phyloP scores from a whole-genome alignment of 2,797 vertebrate species.

The Florisuga fusca region DNA sequence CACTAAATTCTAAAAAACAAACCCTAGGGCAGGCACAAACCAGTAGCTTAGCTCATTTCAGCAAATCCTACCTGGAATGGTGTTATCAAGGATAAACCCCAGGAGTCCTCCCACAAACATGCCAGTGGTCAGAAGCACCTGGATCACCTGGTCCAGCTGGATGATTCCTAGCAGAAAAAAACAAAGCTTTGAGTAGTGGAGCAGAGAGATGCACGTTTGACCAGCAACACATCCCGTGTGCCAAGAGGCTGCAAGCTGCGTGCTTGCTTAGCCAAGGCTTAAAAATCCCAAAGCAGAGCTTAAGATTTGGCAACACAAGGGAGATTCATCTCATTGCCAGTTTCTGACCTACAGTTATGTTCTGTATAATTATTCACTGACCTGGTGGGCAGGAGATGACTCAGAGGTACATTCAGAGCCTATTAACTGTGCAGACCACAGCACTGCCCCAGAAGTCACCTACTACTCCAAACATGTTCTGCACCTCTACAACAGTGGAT shows the following conservation, averaged over 20 bases:
- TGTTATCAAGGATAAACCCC: constrained; percentile 95
- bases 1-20: neutral
- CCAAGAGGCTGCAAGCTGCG: neutral
- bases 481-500: neutral
- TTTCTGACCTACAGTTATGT: neutral
- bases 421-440: neutral
- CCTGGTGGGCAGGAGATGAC: neutral
- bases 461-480: neutral
- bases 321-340: neutral
- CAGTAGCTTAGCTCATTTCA: neutral
- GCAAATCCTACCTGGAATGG: constrained; percentile 88
- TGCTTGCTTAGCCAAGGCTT: neutral
- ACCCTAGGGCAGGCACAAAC: neutral
- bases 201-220: neutral
- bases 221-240: neutral
- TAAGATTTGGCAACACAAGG: neutral
- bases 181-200: neutral
- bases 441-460: neutral
- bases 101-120: constrained; percentile 97
- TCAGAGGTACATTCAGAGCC: neutral
- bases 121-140: constrained; percentile 92
- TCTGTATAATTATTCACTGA: neutral
- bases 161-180: constrained; percentile 81
- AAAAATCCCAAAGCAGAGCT: neutral
- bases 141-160: constrained; percentile 91